phyloP scores from a whole-genome alignment of 2,888 invertebrate genomes.

The Elysia crispata region DNA sequence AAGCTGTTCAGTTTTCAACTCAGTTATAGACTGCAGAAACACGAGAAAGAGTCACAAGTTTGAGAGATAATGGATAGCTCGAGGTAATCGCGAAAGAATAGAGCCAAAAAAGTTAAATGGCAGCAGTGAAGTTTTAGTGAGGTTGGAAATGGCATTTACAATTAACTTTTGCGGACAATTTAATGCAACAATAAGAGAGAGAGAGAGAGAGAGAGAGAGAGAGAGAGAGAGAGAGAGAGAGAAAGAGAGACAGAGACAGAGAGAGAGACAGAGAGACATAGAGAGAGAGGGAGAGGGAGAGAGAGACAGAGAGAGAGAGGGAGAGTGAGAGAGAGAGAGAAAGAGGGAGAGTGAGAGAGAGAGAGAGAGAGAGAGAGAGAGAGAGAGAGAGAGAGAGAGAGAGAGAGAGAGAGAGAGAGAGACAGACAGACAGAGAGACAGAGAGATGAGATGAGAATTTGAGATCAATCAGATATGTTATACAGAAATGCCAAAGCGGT shows the following conservation, averaged over 20 bases:
- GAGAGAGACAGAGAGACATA: constrained; percentile 2
- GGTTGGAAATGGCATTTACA: too few relatives aligned
- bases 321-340: constrained; percentile 25
- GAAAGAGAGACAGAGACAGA: constrained; percentile 15
- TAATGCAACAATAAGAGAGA: background rate
- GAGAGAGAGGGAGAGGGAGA: constrained; percentile 14
- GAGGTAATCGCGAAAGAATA: background rate
- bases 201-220: constrained; percentile 26
- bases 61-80: too few relatives aligned
- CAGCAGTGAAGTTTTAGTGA: too few relatives aligned
- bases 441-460: background rate
- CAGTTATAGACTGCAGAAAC: background rate
- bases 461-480: background rate
- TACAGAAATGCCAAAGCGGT: too few relatives aligned
- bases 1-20: too few relatives aligned
- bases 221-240: constrained; percentile 21
- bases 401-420: constrained; percentile 30
- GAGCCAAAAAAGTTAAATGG: background rate
- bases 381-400: background rate
- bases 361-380: constrained; percentile 18
- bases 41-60: background rate
- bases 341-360: constrained; percentile 16
- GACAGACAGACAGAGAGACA: background rate
- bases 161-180: background rate
- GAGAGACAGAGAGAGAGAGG: constrained; percentile 31